A percentile compares a stretch with the other conserved stretches of the same genome.
Evolutionary conservation across 2,888 invertebrate species (phyloP).

Genomic region (Synanthedon myopaeformis): DNA sequence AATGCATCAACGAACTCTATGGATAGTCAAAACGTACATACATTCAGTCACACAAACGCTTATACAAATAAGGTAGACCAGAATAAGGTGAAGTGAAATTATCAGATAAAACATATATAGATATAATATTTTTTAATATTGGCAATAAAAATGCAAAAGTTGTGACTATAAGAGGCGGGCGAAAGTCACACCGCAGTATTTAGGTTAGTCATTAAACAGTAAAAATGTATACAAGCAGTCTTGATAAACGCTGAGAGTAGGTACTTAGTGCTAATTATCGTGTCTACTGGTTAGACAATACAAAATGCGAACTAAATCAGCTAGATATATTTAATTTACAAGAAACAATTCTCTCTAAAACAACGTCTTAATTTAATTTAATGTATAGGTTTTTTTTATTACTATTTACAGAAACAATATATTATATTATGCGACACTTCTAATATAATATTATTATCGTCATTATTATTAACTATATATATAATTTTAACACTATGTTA

Average conservation of each 20-base stretch:
- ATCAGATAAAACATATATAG: conserved; percentile 40
- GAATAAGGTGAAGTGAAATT: conserved; percentile 35
- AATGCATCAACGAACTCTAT: conserved; percentile 18
- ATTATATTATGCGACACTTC: conserved; percentile 67
- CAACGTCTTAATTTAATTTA: conserved; percentile 42
- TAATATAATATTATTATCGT: conserved; percentile 63
- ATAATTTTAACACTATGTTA: conserved; percentile 49
- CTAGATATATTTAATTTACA: conserved; percentile 61
- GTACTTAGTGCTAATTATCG: conserved; percentile 61
- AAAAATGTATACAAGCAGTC: conserved; percentile 67
- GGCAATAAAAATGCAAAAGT: conserved; percentile 65
- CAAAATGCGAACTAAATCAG: conserved; percentile 70
- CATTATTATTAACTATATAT: conserved; percentile 51
- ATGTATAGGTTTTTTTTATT: conserved; percentile 50
- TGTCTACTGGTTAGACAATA: conserved; percentile 50
- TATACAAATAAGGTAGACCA: conserved; percentile 44
- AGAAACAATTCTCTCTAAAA: conserved; percentile 64
- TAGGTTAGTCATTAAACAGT: conserved; percentile 53
- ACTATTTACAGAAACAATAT: conserved; percentile 63
- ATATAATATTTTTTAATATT: conserved; percentile 42
- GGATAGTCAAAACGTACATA: conserved; percentile 10
- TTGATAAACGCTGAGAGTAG: conserved; percentile 68
- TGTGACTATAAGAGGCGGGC: conserved; percentile 59
- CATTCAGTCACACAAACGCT: conserved; percentile 10
- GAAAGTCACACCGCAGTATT: conserved; percentile 26